Evolutionary conservation across 1,140 invertebrate genomes (phyloP).

Genomic region (Drosophila orosa): DNA sequence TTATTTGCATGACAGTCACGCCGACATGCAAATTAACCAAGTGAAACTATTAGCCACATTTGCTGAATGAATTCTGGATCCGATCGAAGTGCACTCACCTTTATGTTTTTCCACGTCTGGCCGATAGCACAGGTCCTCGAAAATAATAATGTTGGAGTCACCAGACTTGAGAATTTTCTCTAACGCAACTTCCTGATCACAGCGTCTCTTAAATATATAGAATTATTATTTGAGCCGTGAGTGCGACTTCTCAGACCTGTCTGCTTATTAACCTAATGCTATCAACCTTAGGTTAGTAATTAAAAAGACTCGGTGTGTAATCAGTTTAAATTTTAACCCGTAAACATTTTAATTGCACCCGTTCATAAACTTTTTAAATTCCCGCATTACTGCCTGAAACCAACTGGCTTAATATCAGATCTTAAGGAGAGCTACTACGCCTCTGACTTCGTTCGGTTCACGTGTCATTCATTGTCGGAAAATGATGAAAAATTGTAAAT

Average conservation of each 20-base stretch:
- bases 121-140: conserved; percentile 41
- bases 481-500: conserved; percentile 21
- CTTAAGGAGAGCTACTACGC: conserved; percentile 10
- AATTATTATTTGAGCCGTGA: not conserved
- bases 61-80: conserved; percentile 30
- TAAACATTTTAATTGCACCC: conserved; percentile 25
- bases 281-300: conserved; percentile 12
- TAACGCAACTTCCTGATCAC: not conserved
- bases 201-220: not conserved
- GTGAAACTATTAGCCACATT: conserved; percentile 13
- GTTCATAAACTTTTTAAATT: not conserved
- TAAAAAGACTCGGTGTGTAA: conserved; percentile 17
- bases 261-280: conserved; percentile 13
- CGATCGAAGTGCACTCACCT: conserved; percentile 43
- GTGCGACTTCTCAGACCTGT: conserved; percentile 5
- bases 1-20: conserved; percentile 42
- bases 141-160: conserved; percentile 15
- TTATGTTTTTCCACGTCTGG: conserved; percentile 28
- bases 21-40: conserved; percentile 20
- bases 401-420: conserved; percentile 16
- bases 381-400: conserved; percentile 2
- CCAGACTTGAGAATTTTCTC: not conserved
- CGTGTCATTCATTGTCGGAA: conserved; percentile 23
- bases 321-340: conserved; percentile 8
- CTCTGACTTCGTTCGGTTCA: conserved; percentile 8